Evolutionary conservation across 1,140 invertebrate species (phyloP), one percentile per base, ranked within the genome.

Genomic region (Centruroides sculpturatus): DNA sequence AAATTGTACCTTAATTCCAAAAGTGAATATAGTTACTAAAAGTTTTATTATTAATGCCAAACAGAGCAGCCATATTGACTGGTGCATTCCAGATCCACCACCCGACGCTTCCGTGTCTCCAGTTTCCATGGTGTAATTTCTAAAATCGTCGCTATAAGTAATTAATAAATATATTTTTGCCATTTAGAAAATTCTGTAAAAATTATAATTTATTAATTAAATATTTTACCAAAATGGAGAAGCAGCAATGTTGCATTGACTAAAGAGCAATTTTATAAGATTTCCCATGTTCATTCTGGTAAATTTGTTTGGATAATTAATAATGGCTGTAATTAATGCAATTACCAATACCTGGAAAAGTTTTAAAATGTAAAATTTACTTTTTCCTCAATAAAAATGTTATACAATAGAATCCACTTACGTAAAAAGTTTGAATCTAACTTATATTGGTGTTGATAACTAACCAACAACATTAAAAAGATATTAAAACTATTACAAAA

Each of bases 271-370:
- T 71, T 92, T 92, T 67, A 99, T 99, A 4, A 99, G 79, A 71
- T 97, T 87, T 76, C 89, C 93, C 54, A 92, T 93, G 71, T 90
- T 95, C 89, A 98, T 97, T 63, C 93, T 79, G 0, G 92, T 96
- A 71, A 96, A 99, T 0, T 88, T 89, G 79, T 99, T 99, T 8
- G 94, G 96, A 78, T 89, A 99, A 35, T 90, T 89, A 58, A 98
- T 83, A 55, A 98, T 76, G n/a, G 91, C 91, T 3, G 95, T 98
- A 51, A 97, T 78, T 10, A 92, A 80, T 4, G 93, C 92, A 3
- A 98, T 85, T 48, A 86, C 84, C 34, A 97, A 72, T 35, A 96
- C 92, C 75, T 76, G 41, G 8, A 41, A 41, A 41, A 41, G 5
- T 41, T 6, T 41, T 41, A 41, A 41, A 23, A 23, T 23, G 23